Percentiles rank a stretch among this genome's conserved stretches.
Conservation (phyloP, 2,888 invertebrate genomes). For the Coelopa pilipes region DNA sequence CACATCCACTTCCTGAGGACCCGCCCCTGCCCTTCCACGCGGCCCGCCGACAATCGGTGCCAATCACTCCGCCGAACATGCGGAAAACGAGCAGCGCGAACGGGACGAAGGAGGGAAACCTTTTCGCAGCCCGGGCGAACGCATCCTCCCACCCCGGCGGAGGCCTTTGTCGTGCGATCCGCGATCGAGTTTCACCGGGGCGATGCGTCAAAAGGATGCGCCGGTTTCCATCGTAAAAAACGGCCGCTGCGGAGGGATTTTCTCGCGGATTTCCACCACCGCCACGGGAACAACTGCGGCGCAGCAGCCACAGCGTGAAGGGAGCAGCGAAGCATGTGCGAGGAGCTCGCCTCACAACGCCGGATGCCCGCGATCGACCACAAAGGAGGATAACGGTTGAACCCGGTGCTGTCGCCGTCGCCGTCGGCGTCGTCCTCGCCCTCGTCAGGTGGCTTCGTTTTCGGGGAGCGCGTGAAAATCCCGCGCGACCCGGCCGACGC, state of each 20-base stretch:
- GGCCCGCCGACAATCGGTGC: too few relatives aligned
- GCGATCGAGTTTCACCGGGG: not conserved
- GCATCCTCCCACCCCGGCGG: too few relatives aligned
- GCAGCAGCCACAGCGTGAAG: too few relatives aligned
- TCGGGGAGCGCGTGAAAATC: not conserved
- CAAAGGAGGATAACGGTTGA: slow-evolving; percentile 26
- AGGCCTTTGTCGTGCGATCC: not conserved
- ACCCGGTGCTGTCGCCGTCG: not conserved
- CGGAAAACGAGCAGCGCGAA: too few relatives aligned
- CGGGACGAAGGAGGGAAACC: too few relatives aligned
- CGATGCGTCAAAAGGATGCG: not conserved
- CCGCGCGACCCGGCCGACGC: not conserved
- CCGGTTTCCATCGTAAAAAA: not conserved
- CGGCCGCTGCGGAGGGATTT: not conserved
- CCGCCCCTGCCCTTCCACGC: too few relatives aligned
- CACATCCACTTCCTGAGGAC: too few relatives aligned
- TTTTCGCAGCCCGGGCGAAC: too few relatives aligned
- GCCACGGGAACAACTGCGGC: not conserved
- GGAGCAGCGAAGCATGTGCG: not conserved
- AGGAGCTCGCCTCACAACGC: not conserved
- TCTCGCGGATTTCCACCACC: slow-evolving; percentile 27
- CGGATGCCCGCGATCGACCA: not conserved
- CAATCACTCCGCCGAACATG: too few relatives aligned
- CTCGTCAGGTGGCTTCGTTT: slow-evolving; percentile 2
- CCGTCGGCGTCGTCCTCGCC: not conserved